A percentile compares a stretch with the other conserved stretches of the same genome.
phyloP scores from a whole-genome alignment of 2,797 vertebrate genomes.

The Florisuga fusca region DNA sequence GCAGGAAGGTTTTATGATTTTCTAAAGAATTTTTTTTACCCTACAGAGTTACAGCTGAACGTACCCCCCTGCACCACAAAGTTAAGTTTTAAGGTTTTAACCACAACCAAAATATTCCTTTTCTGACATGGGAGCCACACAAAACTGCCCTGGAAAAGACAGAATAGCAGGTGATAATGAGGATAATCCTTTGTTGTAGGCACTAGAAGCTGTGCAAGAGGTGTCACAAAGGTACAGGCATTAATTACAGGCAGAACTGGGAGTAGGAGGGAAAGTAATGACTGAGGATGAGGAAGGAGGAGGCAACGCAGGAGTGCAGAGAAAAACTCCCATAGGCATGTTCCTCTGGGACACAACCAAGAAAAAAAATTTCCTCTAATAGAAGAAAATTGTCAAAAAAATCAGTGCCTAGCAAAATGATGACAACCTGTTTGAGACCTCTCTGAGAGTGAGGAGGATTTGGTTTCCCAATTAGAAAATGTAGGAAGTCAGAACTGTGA shows the following conservation, averaged over 20 bases:
- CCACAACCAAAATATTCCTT: not conserved
- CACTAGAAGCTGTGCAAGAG: not conserved
- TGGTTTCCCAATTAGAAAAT: not conserved
- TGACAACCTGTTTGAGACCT: not conserved
- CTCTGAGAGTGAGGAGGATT: not conserved
- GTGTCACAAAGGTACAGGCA: not conserved
- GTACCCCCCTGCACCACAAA: not conserved
- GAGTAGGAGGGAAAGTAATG: not conserved
- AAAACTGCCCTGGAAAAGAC: not conserved
- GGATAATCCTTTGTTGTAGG: not conserved
- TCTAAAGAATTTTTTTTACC: not conserved
- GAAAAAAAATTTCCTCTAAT: not conserved
- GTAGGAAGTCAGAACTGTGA: not conserved
- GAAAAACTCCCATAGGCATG: rapidly evolving
- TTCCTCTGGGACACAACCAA: rapidly evolving
- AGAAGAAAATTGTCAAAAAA: not conserved
- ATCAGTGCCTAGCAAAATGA: not conserved
- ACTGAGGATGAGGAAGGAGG: not conserved
- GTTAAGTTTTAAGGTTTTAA: not conserved
- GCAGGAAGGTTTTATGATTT: not conserved
- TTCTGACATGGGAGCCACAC: rapidly evolving
- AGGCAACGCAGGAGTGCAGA: not conserved
- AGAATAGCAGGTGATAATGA: not conserved
- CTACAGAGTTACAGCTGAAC: not conserved
- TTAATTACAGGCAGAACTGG: not conserved